A percentile compares a stretch with the other conserved stretches of the same genome.
phyloP scores from a whole-genome alignment of 1,140 invertebrate species.

The Formica exsecta region DNA sequence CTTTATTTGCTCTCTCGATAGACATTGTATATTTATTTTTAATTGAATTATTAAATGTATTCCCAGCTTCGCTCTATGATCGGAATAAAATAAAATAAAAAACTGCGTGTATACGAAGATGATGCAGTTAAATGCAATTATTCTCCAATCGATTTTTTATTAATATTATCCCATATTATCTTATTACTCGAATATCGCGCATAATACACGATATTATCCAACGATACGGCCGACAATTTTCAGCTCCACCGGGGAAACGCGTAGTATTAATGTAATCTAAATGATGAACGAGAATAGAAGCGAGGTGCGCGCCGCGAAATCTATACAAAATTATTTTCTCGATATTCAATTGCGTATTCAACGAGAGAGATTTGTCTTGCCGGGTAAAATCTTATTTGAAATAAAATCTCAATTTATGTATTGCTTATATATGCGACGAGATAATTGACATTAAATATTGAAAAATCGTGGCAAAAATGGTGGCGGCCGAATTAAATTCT shows the following conservation, averaged over 20 bases:
- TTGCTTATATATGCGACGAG: no score
- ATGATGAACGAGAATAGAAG: constrained; percentile 32
- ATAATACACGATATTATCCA: constrained; percentile 37
- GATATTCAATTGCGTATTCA: constrained; percentile 35
- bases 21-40: background rate
- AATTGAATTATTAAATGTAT: background rate
- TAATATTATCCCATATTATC: constrained; percentile 4
- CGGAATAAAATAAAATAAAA: constrained; percentile 7
- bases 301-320: background rate
- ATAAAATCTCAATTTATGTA: constrained; percentile 15
- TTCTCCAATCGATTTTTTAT: constrained; percentile 28
- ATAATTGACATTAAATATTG: constrained; percentile 26
- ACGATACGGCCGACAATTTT: constrained; percentile 28
- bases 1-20: constrained; percentile 12
- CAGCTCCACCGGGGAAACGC: background rate
- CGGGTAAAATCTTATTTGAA: background rate
- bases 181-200: constrained; percentile 32
- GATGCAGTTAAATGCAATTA: background rate
- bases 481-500: background rate
- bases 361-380: background rate
- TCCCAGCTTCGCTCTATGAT: background rate
- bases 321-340: constrained; percentile 47
- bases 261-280: constrained; percentile 44
- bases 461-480: background rate
- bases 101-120: background rate